phyloP scores from a whole-genome alignment of 2,113 vertebrate genomes.

The Irena cyanogastra region DNA sequence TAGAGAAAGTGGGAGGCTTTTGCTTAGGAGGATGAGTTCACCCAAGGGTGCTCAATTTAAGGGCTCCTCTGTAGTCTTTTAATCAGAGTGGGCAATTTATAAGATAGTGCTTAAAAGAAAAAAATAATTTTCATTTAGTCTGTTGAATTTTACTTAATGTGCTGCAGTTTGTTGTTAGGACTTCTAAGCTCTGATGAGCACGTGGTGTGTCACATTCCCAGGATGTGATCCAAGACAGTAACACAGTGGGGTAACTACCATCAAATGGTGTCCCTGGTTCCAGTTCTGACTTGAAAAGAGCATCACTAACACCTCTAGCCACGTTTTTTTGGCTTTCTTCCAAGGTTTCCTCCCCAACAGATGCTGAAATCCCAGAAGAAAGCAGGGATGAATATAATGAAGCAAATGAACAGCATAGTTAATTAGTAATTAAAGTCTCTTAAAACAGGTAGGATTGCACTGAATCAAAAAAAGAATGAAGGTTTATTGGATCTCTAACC shows the following conservation, averaged over 20 bases:
- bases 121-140: background rate
- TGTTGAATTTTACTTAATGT: background rate
- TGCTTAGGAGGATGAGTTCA: background rate
- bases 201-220: background rate
- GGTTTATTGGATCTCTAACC: background rate
- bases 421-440: constrained; percentile 23
- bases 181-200: background rate
- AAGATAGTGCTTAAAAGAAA: background rate
- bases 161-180: background rate
- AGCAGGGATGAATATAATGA: background rate
- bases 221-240: background rate
- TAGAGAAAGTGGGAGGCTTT: background rate
- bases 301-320: background rate
- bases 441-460: background rate
- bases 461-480: background rate
- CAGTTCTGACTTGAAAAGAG: background rate
- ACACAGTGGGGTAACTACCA: background rate
- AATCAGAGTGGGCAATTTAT: background rate
- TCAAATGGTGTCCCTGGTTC: background rate
- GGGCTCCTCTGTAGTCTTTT: background rate
- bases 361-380: constrained; percentile 21
- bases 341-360: background rate
- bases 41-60: background rate
- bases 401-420: background rate
- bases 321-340: background rate